phyloP scores from a whole-genome alignment of 1,140 invertebrate genomes.

The Eufriesea mexicana region DNA sequence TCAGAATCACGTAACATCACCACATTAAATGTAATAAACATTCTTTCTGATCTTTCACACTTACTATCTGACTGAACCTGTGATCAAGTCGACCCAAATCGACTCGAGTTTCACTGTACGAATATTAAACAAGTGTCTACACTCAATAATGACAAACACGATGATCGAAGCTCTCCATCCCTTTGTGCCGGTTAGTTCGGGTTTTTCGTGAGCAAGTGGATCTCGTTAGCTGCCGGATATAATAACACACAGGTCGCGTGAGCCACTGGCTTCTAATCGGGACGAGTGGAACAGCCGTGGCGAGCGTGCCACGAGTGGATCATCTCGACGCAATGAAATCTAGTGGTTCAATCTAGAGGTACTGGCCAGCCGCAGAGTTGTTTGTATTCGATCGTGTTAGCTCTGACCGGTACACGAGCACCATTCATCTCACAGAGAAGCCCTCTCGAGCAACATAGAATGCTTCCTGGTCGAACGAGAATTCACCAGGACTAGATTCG shows the following conservation, averaged over 20 bases:
- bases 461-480: conserved; percentile 46
- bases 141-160: not conserved
- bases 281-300: conserved; percentile 44
- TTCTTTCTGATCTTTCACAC: too few relatives aligned
- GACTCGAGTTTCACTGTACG: not conserved
- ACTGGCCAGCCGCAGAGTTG: conserved; percentile 48
- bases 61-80: too few relatives aligned
- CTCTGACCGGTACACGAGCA: conserved; percentile 55
- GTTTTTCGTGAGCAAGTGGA: conserved; percentile 9
- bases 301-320: conserved; percentile 52
- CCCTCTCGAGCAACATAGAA: conserved; percentile 1
- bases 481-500: conserved; percentile 21
- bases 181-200: conserved; percentile 1
- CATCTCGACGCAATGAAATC: conserved; percentile 66
- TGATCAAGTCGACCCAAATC: not conserved
- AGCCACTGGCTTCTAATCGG: conserved; percentile 49
- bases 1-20: too few relatives aligned
- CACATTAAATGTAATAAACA: too few relatives aligned
- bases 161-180: not conserved
- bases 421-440: conserved; percentile 54
- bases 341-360: conserved; percentile 55
- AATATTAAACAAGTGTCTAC: not conserved
- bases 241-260: conserved; percentile 47
- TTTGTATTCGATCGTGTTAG: conserved; percentile 60
- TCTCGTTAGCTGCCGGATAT: conserved; percentile 45